These are phyloP conservation scores for Stenurella melanura DNA, from an alignment of 2,888 invertebrate genomes.

Conservation along the genomic window DNA sequence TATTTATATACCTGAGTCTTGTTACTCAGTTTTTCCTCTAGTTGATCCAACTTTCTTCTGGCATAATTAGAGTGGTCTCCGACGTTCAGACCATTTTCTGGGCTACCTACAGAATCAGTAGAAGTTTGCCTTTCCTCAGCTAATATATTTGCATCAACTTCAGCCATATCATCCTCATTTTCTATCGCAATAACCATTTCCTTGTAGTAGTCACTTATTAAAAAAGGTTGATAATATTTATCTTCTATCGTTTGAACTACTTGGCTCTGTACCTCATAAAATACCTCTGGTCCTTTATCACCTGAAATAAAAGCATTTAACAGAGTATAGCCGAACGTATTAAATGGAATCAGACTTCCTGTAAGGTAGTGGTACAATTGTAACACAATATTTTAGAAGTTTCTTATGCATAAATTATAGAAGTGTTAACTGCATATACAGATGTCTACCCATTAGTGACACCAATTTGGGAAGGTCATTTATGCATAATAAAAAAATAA, in stretches of 20 bases:
- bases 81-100: constrained; percentile 78
- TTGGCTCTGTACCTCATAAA: constrained; percentile 89
- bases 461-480: no score
- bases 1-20: constrained; percentile 79
- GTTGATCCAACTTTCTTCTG: constrained; percentile 85
- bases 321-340: no score
- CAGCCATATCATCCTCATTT: constrained; percentile 74
- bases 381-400: no score
- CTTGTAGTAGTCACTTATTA: constrained; percentile 90
- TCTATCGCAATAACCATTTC: constrained; percentile 81
- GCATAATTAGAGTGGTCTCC: constrained; percentile 90
- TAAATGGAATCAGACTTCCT: no score
- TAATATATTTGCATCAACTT: constrained; percentile 70
- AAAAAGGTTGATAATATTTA: constrained; percentile 91
- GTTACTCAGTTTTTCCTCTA: constrained; percentile 89
- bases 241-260: constrained; percentile 88
- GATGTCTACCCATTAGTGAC: no score
- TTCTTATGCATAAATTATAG: no score
- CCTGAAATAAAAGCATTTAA: constrained; percentile 73
- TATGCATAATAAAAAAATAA: no score
- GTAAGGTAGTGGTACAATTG: no score
- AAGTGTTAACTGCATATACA: no score
- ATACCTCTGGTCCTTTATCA: constrained; percentile 90
- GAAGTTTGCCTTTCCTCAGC: constrained; percentile 76
- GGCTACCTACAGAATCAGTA: constrained; percentile 76